Evolutionary conservation across 2,888 invertebrate genomes (phyloP).

Genomic region (Chouioia cunea): DNA sequence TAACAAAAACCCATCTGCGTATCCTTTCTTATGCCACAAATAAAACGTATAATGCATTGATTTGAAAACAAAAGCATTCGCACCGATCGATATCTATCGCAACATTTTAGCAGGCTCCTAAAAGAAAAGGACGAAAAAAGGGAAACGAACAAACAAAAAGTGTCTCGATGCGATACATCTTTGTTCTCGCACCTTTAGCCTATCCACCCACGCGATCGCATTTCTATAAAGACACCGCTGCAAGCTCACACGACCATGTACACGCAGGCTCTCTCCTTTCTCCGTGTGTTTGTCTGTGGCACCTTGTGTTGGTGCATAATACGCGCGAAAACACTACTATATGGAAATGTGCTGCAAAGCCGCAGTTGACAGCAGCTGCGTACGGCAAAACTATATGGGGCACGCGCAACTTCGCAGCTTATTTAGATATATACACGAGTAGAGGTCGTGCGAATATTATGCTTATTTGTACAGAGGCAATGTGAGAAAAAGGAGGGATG

Average conservation of each 20-base stretch:
- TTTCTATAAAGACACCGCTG: constrained; percentile 17
- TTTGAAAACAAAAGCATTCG: constrained; percentile 20
- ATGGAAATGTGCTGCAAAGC: constrained; percentile 32
- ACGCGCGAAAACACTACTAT: constrained; percentile 37
- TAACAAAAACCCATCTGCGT: not conserved
- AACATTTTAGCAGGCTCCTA: not conserved
- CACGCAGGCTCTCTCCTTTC: not conserved
- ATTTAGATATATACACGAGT: not conserved
- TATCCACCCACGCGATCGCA: constrained; percentile 6
- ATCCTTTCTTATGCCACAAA: not conserved
- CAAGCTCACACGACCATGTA: no score
- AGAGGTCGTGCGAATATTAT: no score
- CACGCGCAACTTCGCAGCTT: not conserved
- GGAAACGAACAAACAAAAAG: no score
- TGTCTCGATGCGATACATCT: constrained; percentile 12
- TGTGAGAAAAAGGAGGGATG: no score
- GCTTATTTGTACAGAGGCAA: no score
- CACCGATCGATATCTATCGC: not conserved
- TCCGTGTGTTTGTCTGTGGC: not conserved
- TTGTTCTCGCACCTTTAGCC: constrained; percentile 9
- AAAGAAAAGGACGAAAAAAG: not conserved
- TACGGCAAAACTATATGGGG: no score
- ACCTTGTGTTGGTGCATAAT: constrained; percentile 36
- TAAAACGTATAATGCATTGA: not conserved
- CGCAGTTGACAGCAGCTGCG: constrained; percentile 35